phyloP scores from a whole-genome alignment of 2,113 vertebrate genomes.

The Oenanthe oenanthe region DNA sequence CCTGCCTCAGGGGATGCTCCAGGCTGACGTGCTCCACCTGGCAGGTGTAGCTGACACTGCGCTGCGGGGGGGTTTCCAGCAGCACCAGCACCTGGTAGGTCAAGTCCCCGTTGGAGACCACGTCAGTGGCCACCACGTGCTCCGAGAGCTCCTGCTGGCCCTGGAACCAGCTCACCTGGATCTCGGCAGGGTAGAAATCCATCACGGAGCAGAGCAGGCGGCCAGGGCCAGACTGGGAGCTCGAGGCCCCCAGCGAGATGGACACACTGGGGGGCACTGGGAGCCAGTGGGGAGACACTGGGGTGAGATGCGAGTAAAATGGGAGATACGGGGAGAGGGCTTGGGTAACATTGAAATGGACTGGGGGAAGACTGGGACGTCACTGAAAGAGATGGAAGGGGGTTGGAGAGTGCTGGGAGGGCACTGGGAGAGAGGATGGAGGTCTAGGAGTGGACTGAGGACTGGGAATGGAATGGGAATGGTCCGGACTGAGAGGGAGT shows the following conservation, averaged over 20 bases:
- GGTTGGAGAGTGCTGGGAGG: too few species aligned
- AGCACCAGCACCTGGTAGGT: not conserved
- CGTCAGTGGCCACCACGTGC: not conserved
- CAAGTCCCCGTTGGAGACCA: not conserved
- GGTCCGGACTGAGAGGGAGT: too few species aligned
- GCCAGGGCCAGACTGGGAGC: not conserved
- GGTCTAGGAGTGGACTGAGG: not conserved
- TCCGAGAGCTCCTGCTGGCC: not conserved
- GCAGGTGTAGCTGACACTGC: not conserved
- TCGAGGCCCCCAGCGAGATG: not conserved
- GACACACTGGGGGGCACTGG: not conserved
- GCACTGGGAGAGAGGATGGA: too few species aligned
- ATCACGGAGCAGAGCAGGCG: not conserved
- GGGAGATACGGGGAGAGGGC: not conserved
- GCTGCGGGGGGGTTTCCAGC: fast-evolving
- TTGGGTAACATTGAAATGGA: not conserved
- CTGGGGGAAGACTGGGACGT: not conserved
- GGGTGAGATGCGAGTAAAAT: too few species aligned
- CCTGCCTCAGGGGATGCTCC: not conserved
- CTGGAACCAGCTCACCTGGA: not conserved
- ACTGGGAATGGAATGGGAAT: not conserved
- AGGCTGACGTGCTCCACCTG: not conserved
- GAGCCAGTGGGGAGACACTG: not conserved
- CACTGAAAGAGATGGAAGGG: not conserved
- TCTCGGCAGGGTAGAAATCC: not conserved